Evolutionary conservation across 2,797 vertebrate genomes (phyloP).

Genomic region (Gallinago stenura): DNA sequence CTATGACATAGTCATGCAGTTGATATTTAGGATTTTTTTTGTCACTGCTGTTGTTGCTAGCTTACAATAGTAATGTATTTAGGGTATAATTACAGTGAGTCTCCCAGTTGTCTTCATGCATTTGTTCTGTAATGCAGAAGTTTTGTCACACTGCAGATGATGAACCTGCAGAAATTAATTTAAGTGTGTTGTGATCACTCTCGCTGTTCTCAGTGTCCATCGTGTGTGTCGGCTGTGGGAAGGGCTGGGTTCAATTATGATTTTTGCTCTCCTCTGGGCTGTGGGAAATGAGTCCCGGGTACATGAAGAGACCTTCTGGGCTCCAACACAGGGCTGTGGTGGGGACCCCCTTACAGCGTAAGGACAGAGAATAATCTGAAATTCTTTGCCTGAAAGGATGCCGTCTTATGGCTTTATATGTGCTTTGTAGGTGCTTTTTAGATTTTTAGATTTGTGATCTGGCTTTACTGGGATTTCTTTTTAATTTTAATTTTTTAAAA

Average conservation of each 20-base stretch:
- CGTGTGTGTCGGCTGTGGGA: not conserved
- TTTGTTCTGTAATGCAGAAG: constrained; percentile 12
- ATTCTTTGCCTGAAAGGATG: not conserved
- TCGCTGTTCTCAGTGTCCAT: not conserved
- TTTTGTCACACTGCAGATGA: constrained; percentile 3
- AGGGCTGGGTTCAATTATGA: accelerated
- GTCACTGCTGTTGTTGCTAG: not conserved
- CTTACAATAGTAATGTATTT: constrained; percentile 6
- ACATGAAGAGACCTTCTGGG: not conserved
- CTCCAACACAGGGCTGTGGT: not conserved
- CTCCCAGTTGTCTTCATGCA: not conserved
- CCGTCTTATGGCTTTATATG: not conserved
- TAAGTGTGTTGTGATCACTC: not conserved
- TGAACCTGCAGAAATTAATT: not conserved
- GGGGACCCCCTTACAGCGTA: not conserved
- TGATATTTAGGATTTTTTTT: not conserved
- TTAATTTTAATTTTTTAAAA: not conserved
- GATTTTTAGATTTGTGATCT: not conserved
- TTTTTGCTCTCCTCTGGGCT: not conserved
- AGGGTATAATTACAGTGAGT: constrained; percentile 3
- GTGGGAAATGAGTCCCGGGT: not conserved
- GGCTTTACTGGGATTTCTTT: not conserved
- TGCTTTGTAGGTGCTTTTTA: not conserved
- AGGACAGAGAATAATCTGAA: not conserved
- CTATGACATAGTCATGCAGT: not conserved